phyloP scores from a whole-genome alignment of 2,888 invertebrate genomes.

The Oxystoma pomonae region DNA sequence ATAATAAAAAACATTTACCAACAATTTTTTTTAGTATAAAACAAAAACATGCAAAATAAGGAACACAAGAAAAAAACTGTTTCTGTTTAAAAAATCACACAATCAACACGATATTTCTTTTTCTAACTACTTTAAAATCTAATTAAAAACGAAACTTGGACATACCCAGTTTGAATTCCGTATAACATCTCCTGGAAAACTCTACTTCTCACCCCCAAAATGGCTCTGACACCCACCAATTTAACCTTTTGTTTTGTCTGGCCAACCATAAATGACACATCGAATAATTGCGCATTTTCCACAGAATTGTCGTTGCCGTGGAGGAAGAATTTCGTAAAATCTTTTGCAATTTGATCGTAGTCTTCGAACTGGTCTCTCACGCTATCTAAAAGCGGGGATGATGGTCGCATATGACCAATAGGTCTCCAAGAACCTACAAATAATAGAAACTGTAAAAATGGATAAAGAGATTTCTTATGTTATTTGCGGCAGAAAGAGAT shows the following conservation, averaged over 20 bases:
- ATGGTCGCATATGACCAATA: slow-evolving; percentile 91
- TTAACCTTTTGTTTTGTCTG: slow-evolving; percentile 85
- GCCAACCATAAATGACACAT: slow-evolving; percentile 86
- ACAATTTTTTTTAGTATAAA: no score
- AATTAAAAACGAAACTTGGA: no score
- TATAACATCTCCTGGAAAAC: slow-evolving; percentile 94
- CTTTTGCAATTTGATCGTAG: slow-evolving; percentile 89
- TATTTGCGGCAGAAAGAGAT: no score
- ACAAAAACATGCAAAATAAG: no score
- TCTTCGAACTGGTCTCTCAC: slow-evolving; percentile 92
- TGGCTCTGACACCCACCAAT: slow-evolving; percentile 87
- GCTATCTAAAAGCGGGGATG: slow-evolving; percentile 86
- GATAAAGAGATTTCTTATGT: no score
- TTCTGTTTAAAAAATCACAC: no score
- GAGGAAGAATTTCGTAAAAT: slow-evolving; percentile 84
- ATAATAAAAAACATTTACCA: no score
- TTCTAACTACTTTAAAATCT: no score
- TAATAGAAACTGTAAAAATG: no score
- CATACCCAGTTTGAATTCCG: slow-evolving; percentile 79
- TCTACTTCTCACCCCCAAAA: slow-evolving; percentile 85
- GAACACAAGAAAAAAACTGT: neutral
- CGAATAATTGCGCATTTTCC: slow-evolving; percentile 79
- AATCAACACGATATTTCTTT: no score
- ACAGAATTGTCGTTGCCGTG: slow-evolving; percentile 77
- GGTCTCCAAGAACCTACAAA: slow-evolving; percentile 85